Conservation (phyloP, 2,797 vertebrate genomes). For the Hydrocynus forskahlii region DNA sequence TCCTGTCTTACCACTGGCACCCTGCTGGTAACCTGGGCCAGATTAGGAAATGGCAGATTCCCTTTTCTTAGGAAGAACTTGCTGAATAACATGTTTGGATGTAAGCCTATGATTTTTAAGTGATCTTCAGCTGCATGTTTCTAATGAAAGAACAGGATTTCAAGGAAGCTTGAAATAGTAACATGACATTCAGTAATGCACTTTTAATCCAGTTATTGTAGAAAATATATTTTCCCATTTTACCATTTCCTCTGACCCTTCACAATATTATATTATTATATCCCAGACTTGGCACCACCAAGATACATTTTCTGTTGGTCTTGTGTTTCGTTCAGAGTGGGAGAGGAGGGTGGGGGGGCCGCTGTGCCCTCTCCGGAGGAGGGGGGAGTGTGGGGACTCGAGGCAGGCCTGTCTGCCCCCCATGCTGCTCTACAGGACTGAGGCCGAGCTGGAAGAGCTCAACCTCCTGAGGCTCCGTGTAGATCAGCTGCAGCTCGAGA, state of each 20-base stretch:
- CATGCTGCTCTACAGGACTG: constrained; percentile 67
- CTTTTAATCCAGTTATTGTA: background rate
- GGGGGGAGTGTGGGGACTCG: constrained; percentile 47
- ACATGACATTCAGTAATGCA: background rate
- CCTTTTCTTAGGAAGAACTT: background rate
- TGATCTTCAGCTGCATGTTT: background rate
- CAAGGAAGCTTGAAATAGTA: background rate
- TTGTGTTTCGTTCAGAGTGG: constrained; percentile 70
- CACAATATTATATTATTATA: no score
- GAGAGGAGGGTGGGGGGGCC: constrained; percentile 75
- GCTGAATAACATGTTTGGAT: background rate
- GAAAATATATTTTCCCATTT: background rate
- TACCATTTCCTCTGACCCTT: background rate
- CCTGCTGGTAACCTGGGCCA: no score
- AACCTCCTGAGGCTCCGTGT: constrained; percentile 72
- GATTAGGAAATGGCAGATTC: background rate
- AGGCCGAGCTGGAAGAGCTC: constrained; percentile 72
- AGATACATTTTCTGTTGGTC: background rate
- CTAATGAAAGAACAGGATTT: no score
- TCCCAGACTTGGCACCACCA: background rate
- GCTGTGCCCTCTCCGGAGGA: constrained; percentile 63
- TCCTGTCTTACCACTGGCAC: no score
- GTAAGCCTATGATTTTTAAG: background rate
- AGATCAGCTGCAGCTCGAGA: constrained; percentile 73
- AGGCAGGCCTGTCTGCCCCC: constrained; percentile 58